These are phyloP conservation scores for Cephus pulcher DNA, from an alignment of 2,888 invertebrate genomes.

Conservation along the genomic window DNA sequence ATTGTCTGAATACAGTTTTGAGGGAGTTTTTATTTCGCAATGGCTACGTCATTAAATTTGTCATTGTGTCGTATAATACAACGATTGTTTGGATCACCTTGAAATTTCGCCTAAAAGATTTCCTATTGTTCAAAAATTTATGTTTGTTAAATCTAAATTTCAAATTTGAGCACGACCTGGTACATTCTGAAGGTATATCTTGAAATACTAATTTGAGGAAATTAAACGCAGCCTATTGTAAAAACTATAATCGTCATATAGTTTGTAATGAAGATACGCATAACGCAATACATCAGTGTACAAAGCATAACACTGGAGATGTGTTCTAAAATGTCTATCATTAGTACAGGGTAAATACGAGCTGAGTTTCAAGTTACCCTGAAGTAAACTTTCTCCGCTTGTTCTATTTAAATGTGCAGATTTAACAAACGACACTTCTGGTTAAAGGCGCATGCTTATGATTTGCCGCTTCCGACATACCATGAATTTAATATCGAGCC, in stretches of 20 bases:
- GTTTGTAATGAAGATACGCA: neutral
- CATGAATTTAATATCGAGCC: constrained; percentile 36
- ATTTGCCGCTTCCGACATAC: constrained; percentile 37
- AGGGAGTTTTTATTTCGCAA: neutral
- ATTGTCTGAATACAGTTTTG: neutral
- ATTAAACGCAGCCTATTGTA: neutral
- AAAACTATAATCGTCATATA: neutral
- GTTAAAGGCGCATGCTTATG: constrained; percentile 37
- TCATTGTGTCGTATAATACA: neutral
- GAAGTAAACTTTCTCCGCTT: neutral
- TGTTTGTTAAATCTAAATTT: neutral
- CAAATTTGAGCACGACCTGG: neutral
- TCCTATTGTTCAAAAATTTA: neutral
- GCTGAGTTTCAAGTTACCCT: neutral
- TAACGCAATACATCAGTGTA: neutral
- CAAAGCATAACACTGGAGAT: neutral
- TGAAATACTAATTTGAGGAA: neutral
- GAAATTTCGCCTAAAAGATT: neutral
- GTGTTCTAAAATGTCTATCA: neutral
- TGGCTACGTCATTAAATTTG: neutral
- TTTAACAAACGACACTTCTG: constrained; percentile 6
- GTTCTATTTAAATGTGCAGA: neutral
- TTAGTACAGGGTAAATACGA: neutral
- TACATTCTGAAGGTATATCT: neutral
- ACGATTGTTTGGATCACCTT: neutral